A percentile compares a stretch with the other conserved stretches of the same genome.
These are phyloP conservation scores for Chrysogorgia sp. DNA, from an alignment of 92 coral and sea anemone genomes.

Conservation along the genomic window DNA sequence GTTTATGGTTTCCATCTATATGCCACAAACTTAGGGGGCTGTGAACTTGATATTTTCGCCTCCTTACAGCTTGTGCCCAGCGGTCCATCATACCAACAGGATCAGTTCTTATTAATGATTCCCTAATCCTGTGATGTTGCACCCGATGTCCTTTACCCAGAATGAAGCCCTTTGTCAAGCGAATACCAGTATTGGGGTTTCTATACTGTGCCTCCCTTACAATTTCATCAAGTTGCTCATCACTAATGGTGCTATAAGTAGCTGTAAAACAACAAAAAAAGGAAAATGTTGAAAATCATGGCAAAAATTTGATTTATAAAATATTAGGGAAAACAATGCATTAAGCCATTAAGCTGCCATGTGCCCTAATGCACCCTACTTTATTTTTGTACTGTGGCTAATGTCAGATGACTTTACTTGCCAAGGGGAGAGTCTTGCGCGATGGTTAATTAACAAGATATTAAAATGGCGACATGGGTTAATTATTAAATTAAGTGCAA, in stretches of 20 bases:
- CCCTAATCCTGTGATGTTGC: conserved; percentile 60
- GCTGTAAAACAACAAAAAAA: conserved; percentile 28
- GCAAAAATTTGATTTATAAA: too few relatives aligned
- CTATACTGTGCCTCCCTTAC: conserved; percentile 49
- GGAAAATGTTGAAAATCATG: too few relatives aligned
- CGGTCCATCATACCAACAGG: conserved; percentile 57
- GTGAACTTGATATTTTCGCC: conserved; percentile 58
- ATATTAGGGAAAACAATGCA: too few relatives aligned
- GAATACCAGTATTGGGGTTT: conserved; percentile 59
- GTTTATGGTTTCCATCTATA: conserved; percentile 61
- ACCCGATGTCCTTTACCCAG: conserved; percentile 45
- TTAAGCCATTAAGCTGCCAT: too few relatives aligned
- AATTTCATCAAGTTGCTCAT: conserved; percentile 50
- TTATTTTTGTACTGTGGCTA: too few relatives aligned
- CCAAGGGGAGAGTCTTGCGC: too few relatives aligned
- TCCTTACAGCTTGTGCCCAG: conserved; percentile 37
- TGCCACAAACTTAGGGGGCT: conserved; percentile 64
- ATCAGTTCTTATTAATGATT: conserved; percentile 56
- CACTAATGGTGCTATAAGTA: conserved; percentile 54
- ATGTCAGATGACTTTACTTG: too few relatives aligned
- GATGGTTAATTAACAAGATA: too few relatives aligned
- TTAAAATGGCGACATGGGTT: too few relatives aligned
- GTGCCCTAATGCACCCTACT: too few relatives aligned
- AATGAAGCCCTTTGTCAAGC: conserved; percentile 52
- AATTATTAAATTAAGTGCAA: too few relatives aligned